A percentile compares a stretch with the other conserved stretches of the same genome.
Conservation (phyloP, 2,888 invertebrate species). For the Diaphora mendica region DNA sequence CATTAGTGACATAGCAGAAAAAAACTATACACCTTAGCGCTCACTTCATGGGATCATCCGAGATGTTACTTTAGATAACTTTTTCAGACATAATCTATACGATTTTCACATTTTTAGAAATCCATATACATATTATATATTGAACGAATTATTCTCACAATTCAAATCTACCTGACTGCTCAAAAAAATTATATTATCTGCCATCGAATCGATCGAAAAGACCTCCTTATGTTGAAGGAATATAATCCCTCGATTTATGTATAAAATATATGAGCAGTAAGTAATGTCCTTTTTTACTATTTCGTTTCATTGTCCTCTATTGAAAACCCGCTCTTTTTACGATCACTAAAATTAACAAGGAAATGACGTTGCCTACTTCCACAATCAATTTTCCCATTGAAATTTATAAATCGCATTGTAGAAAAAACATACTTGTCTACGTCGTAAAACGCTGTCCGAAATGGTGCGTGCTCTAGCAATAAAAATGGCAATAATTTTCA, state of each 20-base stretch:
- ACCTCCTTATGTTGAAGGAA: neutral
- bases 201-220: neutral
- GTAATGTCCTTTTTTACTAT: neutral
- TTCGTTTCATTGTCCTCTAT: slow-evolving; percentile 1
- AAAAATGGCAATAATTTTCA: slow-evolving; percentile 74
- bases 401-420: slow-evolving; percentile 25
- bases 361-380: slow-evolving; percentile 24
- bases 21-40: too few species aligned
- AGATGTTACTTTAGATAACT: neutral
- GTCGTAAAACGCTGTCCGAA: slow-evolving; percentile 56
- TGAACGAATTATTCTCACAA: neutral
- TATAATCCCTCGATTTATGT: neutral
- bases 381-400: slow-evolving; percentile 32
- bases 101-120: neutral
- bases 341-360: slow-evolving; percentile 17
- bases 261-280: neutral
- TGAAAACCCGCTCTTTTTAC: slow-evolving; percentile 9
- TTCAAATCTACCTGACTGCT: neutral
- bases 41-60: too few species aligned
- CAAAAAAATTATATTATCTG: neutral
- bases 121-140: too few species aligned
- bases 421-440: slow-evolving; percentile 36
- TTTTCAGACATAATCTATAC: neutral
- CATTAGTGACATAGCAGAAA: neutral
- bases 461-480: slow-evolving; percentile 62